Evolutionary conservation across 1,140 invertebrate species (phyloP).

Genomic region (Bombus balteatus): DNA sequence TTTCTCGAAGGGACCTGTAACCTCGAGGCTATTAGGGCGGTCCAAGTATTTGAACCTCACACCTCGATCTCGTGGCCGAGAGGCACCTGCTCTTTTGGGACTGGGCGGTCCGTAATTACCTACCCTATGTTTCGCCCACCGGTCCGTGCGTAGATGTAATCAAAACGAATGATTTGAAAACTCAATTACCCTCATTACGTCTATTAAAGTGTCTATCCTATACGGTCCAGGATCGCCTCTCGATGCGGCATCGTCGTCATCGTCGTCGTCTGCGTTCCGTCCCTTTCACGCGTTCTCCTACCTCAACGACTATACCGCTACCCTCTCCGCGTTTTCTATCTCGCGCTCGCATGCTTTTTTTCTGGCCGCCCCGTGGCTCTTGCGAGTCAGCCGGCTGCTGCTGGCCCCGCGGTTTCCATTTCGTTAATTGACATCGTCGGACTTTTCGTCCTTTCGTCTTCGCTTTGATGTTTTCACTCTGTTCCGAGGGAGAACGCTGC

Average conservation of each 20-base stretch:
- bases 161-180: slow-evolving; percentile 82
- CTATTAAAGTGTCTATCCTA: slow-evolving; percentile 75
- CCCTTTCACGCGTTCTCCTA: neutral
- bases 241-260: slow-evolving; percentile 8
- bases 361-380: neutral
- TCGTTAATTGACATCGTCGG: slow-evolving; percentile 46
- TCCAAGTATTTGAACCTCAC: slow-evolving; percentile 82
- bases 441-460: slow-evolving; percentile 37
- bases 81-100: slow-evolving; percentile 81
- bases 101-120: slow-evolving; percentile 81
- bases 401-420: slow-evolving; percentile 30
- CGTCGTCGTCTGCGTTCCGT: slow-evolving; percentile 14
- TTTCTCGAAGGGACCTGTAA: slow-evolving; percentile 77
- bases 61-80: slow-evolving; percentile 79
- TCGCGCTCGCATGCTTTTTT: neutral
- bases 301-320: neutral
- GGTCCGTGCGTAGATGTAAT: slow-evolving; percentile 78
- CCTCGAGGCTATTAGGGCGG: slow-evolving; percentile 80
- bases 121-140: slow-evolving; percentile 76
- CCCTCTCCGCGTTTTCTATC: neutral
- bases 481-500: neutral
- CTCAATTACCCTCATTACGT: slow-evolving; percentile 81
- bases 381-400: neutral
- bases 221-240: slow-evolving; percentile 25
- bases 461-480: slow-evolving; percentile 27